Percentiles rank a stretch among this genome's conserved stretches.
These are phyloP conservation scores for Gadus macrocephalus DNA, from an alignment of 2,113 vertebrate genomes.

Conservation along the genomic window DNA sequence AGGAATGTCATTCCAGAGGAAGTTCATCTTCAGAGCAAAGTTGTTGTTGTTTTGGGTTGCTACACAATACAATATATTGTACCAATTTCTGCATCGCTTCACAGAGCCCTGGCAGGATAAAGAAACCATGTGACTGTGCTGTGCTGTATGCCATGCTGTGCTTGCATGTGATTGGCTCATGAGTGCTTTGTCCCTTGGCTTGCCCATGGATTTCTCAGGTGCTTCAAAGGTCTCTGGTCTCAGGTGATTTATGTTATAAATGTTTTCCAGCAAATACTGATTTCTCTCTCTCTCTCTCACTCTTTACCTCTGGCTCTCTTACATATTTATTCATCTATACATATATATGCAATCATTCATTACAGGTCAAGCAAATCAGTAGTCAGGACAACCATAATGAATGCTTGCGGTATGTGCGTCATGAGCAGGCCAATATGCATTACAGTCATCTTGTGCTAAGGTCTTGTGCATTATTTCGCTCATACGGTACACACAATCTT, in stretches of 20 bases:
- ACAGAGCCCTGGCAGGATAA: background rate
- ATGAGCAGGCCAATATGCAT: background rate
- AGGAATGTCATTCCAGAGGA: slow-evolving; percentile 9
- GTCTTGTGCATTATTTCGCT: background rate
- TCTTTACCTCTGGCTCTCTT: no score
- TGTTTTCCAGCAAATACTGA: no score
- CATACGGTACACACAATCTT: no score
- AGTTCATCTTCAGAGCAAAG: slow-evolving; percentile 23
- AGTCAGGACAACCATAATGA: background rate
- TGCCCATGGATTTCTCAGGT: no score
- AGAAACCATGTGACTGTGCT: background rate
- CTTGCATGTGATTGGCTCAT: slow-evolving; percentile 5
- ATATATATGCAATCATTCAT: background rate
- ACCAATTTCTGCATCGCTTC: background rate
- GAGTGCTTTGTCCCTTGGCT: background rate
- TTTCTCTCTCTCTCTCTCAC: no score
- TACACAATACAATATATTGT: background rate
- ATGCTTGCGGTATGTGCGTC: background rate
- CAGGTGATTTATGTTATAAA: no score
- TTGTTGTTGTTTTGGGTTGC: slow-evolving; percentile 12
- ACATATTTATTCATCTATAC: no score
- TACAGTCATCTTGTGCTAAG: background rate
- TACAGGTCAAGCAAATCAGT: background rate
- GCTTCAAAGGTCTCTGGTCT: no score
- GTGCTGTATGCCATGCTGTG: background rate